These are phyloP conservation scores for Habrosyne pyritoides DNA, from an alignment of 2,888 invertebrate genomes.

Conservation along the genomic window DNA sequence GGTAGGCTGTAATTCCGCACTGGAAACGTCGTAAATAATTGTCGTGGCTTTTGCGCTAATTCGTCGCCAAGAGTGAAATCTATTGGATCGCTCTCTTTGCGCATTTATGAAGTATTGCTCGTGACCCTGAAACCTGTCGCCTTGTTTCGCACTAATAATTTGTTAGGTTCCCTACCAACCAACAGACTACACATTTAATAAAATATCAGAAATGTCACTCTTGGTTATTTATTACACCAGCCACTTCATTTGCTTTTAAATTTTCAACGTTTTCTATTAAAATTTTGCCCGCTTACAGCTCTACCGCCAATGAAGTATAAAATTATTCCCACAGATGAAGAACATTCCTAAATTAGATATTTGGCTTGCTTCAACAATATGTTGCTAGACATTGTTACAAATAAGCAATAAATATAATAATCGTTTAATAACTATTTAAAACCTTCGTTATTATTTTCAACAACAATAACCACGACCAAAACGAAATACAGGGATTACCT, in stretches of 20 bases:
- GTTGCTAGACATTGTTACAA: too few relatives aligned
- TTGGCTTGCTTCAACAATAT: too few relatives aligned
- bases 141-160: constrained; percentile 20
- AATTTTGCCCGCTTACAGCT: too few relatives aligned
- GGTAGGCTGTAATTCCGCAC: constrained; percentile 61
- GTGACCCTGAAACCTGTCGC: constrained; percentile 48
- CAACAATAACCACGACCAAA: too few relatives aligned
- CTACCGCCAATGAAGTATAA: too few relatives aligned
- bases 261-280: neutral
- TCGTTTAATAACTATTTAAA: too few relatives aligned
- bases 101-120: constrained; percentile 49
- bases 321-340: too few relatives aligned
- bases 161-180: constrained; percentile 1
- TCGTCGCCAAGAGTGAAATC: constrained; percentile 64
- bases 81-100: constrained; percentile 54
- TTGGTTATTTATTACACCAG: neutral
- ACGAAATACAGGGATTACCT: neutral
- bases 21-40: constrained; percentile 73
- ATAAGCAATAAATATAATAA: too few relatives aligned
- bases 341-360: too few relatives aligned
- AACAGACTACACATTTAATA: neutral
- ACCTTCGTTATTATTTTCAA: too few relatives aligned
- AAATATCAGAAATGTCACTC: constrained; percentile 1
- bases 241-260: neutral
- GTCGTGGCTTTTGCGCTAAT: constrained; percentile 68